Evolutionary conservation across 2,888 invertebrate species (phyloP), one percentile per base, ranked within the genome.

Genomic region (Amphimallon solstitiale): DNA sequence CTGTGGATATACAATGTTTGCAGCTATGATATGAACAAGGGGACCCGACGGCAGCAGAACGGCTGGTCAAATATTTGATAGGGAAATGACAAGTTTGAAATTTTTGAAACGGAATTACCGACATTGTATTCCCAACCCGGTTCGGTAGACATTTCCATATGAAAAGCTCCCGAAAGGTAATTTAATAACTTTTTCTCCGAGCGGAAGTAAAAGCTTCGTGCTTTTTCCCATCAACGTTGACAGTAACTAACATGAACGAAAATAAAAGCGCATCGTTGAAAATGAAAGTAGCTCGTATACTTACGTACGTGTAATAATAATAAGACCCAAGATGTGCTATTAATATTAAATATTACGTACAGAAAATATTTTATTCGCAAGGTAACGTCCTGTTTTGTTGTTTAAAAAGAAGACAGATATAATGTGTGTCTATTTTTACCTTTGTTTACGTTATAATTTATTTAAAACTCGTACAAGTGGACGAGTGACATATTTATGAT

Each of bases 31-130:
- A 51, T 29, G 23, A 56, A 56, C 43, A 29, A 43, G 56, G 67
- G 60, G 59, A 59, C 60, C 60, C 66, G 68, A 37, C 66, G 61
- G 61, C 49, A 37, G 29, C 15, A 61, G 67, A 67, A 38, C 43
- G 59, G 51, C 60, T 51, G 67, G 51, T 61, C 70, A 70, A 69
- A 70, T 70, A 70, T 70, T 69, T 70, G 69, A 70, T 70, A 69
- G 66, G 63, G 63, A 66, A 66, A 66, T 63, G 63, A 63, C 63
- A 63, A 48, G 48, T 54, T 56, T 54, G 62, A 59, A 56, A 54
- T 46, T 66, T 63, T 63, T 56, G 60, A 38, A 60, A 59, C 56
- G 56, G 54, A 54, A 66, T 66, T 56, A 45, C 64, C 14, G 37
- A 56, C 40, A 34, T 43, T 43, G 35, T 23, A 35, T 37, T 15